phyloP scores from a whole-genome alignment of 35 echinoderm and acorn worm species.

The Antedon bifida region DNA sequence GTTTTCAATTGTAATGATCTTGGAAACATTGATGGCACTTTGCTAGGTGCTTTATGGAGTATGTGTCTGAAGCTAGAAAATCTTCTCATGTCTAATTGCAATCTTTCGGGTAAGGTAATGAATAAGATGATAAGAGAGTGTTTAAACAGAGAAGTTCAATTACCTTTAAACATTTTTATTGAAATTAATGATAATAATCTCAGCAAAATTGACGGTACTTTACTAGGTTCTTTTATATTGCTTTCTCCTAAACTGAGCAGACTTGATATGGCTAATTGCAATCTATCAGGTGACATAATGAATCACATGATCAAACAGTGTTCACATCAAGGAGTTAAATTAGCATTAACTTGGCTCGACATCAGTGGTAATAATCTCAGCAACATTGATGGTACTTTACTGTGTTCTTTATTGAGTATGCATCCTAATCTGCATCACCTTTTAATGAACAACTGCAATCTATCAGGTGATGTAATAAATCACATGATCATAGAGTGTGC shows the following conservation, averaged over 20 bases:
- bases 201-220: background rate
- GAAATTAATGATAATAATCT: background rate
- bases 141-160: background rate
- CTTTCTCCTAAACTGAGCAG: background rate
- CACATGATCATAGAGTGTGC: background rate
- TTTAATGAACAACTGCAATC: background rate
- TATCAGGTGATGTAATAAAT: background rate
- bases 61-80: background rate
- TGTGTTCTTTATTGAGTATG: too few relatives aligned
- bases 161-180: background rate
- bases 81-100: background rate
- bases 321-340: too few relatives aligned
- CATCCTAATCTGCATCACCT: background rate
- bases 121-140: background rate
- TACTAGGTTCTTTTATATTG: background rate
- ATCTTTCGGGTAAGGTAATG: background rate
- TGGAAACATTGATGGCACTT: background rate
- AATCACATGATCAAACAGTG: too few relatives aligned
- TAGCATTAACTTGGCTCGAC: too few relatives aligned
- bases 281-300: too few relatives aligned
- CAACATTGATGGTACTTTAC: too few relatives aligned
- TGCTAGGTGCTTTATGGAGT: background rate
- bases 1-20: background rate
- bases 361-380: too few relatives aligned
- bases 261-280: background rate